Conservation (phyloP, 2,797 vertebrate genomes). For the Iguana delicatissima region DNA sequence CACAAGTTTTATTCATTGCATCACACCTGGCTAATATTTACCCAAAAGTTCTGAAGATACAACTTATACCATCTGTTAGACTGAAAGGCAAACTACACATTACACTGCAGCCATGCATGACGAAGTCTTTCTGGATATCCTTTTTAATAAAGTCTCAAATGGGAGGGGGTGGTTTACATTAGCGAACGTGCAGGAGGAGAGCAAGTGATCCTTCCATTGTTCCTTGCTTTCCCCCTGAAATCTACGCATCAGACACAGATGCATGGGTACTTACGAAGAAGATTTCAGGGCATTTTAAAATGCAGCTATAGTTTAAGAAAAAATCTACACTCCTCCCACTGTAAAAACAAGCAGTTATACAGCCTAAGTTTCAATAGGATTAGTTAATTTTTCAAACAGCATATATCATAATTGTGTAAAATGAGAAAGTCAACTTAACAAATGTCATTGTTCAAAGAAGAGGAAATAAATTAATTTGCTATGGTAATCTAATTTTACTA, state of each 20-base stretch:
- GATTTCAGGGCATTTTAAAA: not conserved
- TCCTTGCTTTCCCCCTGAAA: not conserved
- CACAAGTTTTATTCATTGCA: not conserved
- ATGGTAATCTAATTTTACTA: not conserved
- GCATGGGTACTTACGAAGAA: not conserved
- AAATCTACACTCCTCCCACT: too few relatives aligned
- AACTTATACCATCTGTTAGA: conserved; percentile 26
- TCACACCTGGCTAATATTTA: conserved; percentile 47
- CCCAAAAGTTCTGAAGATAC: conserved; percentile 5
- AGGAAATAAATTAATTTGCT: conserved; percentile 23
- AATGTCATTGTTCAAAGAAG: not conserved
- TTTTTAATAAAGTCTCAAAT: not conserved
- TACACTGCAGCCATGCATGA: not conserved
- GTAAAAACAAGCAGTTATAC: too few relatives aligned
- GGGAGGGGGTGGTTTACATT: not conserved
- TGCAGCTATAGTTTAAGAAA: not conserved
- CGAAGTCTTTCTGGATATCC: not conserved
- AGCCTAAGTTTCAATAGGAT: not conserved
- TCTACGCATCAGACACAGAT: not conserved
- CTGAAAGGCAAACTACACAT: not conserved
- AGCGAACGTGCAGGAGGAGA: not conserved
- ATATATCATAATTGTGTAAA: conserved; percentile 8
- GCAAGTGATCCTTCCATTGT: not conserved
- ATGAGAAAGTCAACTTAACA: conserved; percentile 23
- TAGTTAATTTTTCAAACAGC: too few relatives aligned